A percentile compares a stretch with the other conserved stretches of the same genome.
These are phyloP conservation scores for Sinopyrophorus schimmeli DNA, from an alignment of 2,888 invertebrate genomes.

Conservation along the genomic window DNA sequence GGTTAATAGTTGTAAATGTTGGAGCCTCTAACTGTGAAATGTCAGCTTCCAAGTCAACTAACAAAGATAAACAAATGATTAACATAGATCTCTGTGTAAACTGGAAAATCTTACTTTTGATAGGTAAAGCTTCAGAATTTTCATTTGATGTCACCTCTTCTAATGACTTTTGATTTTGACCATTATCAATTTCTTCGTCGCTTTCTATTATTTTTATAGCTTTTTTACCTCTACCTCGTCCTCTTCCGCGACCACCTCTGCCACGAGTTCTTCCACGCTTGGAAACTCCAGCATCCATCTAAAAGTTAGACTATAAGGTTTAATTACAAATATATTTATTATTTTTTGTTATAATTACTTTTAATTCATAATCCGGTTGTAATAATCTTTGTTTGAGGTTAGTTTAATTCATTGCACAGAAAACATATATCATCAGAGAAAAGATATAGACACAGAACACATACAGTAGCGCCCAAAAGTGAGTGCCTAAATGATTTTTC, in stretches of 20 bases:
- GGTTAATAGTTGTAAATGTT: constrained; percentile 85
- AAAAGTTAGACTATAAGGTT: too few relatives aligned
- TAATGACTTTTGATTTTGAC: constrained; percentile 42
- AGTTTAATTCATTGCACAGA: too few relatives aligned
- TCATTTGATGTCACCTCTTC: constrained; percentile 58
- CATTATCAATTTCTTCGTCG: constrained; percentile 61
- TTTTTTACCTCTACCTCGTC: constrained; percentile 74
- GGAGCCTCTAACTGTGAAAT: constrained; percentile 90
- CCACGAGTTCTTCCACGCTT: constrained; percentile 72
- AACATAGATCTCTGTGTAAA: constrained; percentile 3
- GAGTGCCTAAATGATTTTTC: too few relatives aligned
- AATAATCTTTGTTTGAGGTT: too few relatives aligned
- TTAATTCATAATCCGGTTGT: too few relatives aligned
- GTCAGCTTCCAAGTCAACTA: constrained; percentile 88
- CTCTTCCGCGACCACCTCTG: constrained; percentile 78
- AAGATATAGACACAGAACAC: too few relatives aligned
- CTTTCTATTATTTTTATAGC: constrained; percentile 71
- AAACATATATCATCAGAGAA: too few relatives aligned
- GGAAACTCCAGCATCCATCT: constrained; percentile 57
- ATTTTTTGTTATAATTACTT: too few relatives aligned
- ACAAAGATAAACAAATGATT: constrained; percentile 18
- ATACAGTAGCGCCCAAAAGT: too few relatives aligned
- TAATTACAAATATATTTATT: too few relatives aligned
- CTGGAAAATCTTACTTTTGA: constrained; percentile 57
- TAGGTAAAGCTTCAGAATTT: constrained; percentile 57